These are phyloP conservation scores for Dicaeum eximium DNA, from an alignment of 2,113 vertebrate species.

Conservation along the genomic window DNA sequence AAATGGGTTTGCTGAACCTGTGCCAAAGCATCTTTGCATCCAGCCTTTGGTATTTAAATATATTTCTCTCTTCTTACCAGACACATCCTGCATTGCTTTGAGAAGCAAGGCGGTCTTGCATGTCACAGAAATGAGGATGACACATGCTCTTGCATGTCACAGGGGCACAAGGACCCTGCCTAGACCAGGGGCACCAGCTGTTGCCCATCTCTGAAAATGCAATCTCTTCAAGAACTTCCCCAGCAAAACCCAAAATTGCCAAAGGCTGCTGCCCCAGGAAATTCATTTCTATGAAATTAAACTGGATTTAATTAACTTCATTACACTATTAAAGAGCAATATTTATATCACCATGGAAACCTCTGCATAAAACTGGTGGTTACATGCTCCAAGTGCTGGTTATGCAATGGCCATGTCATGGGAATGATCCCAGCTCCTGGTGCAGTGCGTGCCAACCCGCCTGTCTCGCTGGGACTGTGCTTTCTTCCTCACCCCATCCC, in stretches of 20 bases:
- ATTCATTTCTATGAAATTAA: neutral
- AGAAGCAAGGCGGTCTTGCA: neutral
- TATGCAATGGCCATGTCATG: conserved; percentile 8
- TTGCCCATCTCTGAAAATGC: neutral
- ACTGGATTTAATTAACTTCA: conserved; percentile 36
- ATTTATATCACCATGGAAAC: conserved; percentile 55
- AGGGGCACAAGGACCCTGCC: neutral
- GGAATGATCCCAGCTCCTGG: neutral
- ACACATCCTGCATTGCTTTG: neutral
- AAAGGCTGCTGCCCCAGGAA: neutral
- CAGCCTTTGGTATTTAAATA: neutral
- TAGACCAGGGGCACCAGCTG: neutral
- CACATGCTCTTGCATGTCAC: neutral
- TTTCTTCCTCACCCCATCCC: neutral
- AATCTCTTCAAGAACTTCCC: neutral
- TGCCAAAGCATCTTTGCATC: conserved; percentile 46
- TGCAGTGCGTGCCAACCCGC: neutral
- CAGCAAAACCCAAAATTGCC: neutral
- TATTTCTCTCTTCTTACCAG: neutral
- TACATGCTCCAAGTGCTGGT: neutral
- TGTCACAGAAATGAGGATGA: neutral
- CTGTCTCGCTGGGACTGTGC: accelerated
- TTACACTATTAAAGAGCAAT: conserved; percentile 6
- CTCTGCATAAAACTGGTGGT: neutral
- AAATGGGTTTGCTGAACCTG: conserved; percentile 40